Percentiles rank a stretch among this genome's conserved stretches.
Evolutionary conservation across 2,113 vertebrate genomes (phyloP).

Genomic region (Setophaga petechia): DNA sequence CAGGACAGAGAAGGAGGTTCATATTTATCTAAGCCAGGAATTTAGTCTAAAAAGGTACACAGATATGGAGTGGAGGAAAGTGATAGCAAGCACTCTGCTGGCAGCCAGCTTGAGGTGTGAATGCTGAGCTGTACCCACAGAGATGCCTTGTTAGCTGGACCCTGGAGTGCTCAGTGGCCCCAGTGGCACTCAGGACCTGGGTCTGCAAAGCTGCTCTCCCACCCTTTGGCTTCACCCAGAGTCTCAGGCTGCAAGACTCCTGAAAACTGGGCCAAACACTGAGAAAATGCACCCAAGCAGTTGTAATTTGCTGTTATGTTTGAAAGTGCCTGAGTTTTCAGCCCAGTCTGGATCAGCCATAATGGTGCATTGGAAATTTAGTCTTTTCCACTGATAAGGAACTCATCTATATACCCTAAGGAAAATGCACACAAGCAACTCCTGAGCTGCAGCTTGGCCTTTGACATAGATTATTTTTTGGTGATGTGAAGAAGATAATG

Average conservation of each 20-base stretch:
- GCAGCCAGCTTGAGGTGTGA: slow-evolving; percentile 28
- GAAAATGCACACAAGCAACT: not conserved
- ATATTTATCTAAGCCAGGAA: slow-evolving; percentile 10
- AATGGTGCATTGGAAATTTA: not conserved
- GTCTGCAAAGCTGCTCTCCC: not conserved
- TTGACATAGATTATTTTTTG: not conserved
- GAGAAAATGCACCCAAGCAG: not conserved
- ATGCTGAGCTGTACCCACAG: not conserved
- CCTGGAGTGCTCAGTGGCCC: not conserved
- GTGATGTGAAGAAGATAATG: not conserved
- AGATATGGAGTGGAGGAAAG: not conserved
- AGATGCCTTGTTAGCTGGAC: not conserved
- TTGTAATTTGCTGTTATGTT: not conserved
- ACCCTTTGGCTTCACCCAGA: not conserved
- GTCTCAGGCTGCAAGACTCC: not conserved
- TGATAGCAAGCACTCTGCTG: slow-evolving; percentile 8
- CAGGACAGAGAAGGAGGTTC: slow-evolving; percentile 15
- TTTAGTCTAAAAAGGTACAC: slow-evolving; percentile 33
- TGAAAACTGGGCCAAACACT: not conserved
- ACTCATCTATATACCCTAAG: not conserved
- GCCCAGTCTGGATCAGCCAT: not conserved
- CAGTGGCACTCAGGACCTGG: accelerated
- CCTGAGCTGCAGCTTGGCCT: not conserved
- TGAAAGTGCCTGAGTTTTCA: not conserved
- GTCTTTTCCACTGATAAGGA: not conserved